Evolutionary conservation across 1,140 invertebrate genomes (phyloP), one percentile per base, ranked within the genome.

Genomic region (Drosophila triauraria): DNA sequence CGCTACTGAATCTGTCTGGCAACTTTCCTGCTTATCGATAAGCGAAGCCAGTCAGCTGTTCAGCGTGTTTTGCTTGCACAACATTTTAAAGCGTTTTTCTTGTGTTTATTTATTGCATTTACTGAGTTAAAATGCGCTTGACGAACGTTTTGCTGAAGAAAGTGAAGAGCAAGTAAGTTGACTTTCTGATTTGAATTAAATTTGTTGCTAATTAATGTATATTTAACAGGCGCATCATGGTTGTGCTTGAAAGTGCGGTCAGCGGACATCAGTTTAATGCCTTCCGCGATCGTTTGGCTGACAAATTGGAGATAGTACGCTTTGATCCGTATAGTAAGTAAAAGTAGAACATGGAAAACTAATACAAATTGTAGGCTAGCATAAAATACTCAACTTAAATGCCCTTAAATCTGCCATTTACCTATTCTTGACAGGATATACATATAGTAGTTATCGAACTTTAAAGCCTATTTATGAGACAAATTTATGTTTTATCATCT

Each of bases 321-420:
- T 97, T 95, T 91, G 97, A 98, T 94, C 97, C 97, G 12, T 96
- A 93, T 65, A 95, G 97, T 97, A 94, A 95, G 95, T 94, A 57
- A 4, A 35, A n/a, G n/a, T 35, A 10, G 8, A 35, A 32, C 8
- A 32, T 32, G 8, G 1, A 32, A 32, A 32, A 8, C 8, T 32
- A 35, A 10, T 10, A 35, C 10, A 12, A 10, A 35, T 35, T 35
- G 0, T 10, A 35, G 32, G 10, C 3, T 35, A 35, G 32, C 10
- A 10, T 10, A 10, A 35, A 35, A 10, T 35, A 10, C 8, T 0
- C 32, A 10, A 3, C 9, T 35, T 35, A 2, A 35, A 10, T 10
- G 2, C 9, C 32, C 3, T 9, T 12, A 4, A 35, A 10, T 35
- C 9, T 35, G 12, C 10, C 3, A 3, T 10, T 10, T 35, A 12